Evolutionary conservation across 2,888 invertebrate genomes (phyloP), one percentile per base, ranked within the genome.

Genomic region (Byasa hedistus): DNA sequence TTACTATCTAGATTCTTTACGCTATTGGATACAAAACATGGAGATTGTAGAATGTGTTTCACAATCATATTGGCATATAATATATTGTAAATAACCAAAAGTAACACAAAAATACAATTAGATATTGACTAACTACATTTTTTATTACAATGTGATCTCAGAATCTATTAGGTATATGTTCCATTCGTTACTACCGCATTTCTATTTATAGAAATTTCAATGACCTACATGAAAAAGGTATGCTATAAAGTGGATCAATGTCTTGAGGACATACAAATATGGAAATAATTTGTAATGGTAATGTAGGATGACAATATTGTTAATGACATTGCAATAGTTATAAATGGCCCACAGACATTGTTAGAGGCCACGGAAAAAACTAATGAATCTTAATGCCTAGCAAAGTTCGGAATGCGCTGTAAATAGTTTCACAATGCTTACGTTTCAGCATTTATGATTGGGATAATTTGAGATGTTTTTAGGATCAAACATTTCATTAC

Each of bases 211-310:
- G 48, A 48, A 48, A 48, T 48, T 48, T 48, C n/a, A 19, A 48
- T 48, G n/a, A 48, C 48, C 48, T 48, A 48, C 48, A n/a, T n/a
- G 19, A 48, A 44, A 44, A 48, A 27, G 27, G 39, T 39, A 39
- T 55, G 54, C n/a, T 19, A 52, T 19, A 36, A 64, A 64, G 19
- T 64, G 58, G 64, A 39, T 54, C 58, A 54, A 58, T 54, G 58
- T 64, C 39, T 54, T 64, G 21, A 27, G 62, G 24, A 59, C 39
- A 22, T 64, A 59, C 23, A 51, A 52, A 52, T 54, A 17, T 58
- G 52, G 58, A 12, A 57, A 57, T 44, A 59, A 8, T 36, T 57
- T 21, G 44, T 21, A 21, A 27, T 48, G 24, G 21, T 24, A 62
- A 56, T 62, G 27, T 62, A 56, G 27, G 12, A 64, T 51, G 57